Evolutionary conservation across 2,113 vertebrate genomes (phyloP).

Genomic region (Leptobrachium leishanense): DNA sequence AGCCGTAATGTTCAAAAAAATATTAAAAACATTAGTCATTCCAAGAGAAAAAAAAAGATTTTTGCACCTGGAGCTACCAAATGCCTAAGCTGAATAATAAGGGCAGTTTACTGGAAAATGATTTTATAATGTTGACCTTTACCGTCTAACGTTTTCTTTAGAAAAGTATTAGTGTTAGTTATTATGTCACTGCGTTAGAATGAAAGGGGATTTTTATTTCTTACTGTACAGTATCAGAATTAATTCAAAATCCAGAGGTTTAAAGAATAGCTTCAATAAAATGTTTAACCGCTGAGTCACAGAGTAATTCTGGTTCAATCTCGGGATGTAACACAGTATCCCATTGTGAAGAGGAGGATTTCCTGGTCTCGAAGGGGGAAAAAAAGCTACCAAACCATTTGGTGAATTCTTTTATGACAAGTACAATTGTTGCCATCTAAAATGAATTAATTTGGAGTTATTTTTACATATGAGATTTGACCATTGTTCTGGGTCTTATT

Average conservation of each 20-base stretch:
- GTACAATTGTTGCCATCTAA: no score
- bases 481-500: no score
- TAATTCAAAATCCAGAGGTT: constrained; percentile 8
- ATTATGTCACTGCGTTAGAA: not conserved
- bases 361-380: not conserved
- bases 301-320: constrained; percentile 1
- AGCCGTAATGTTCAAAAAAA: not conserved
- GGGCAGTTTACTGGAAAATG: constrained; percentile 7
- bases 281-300: constrained; percentile 16
- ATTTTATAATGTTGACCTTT: constrained; percentile 3
- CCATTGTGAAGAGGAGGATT: constrained; percentile 1
- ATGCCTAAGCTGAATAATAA: constrained; percentile 1
- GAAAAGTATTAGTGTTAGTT: not conserved
- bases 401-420: not conserved
- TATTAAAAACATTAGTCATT: not conserved
- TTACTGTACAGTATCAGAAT: constrained; percentile 1
- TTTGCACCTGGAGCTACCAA: not conserved
- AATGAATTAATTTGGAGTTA: no score
- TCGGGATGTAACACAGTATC: not conserved
- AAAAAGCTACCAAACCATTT: not conserved
- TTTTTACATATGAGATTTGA: no score
- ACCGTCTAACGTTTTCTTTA: not conserved
- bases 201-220: not conserved
- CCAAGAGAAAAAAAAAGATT: not conserved
- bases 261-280: not conserved